Conservation (phyloP, 2,888 invertebrate species). For the Gymnocheta viridis region DNA sequence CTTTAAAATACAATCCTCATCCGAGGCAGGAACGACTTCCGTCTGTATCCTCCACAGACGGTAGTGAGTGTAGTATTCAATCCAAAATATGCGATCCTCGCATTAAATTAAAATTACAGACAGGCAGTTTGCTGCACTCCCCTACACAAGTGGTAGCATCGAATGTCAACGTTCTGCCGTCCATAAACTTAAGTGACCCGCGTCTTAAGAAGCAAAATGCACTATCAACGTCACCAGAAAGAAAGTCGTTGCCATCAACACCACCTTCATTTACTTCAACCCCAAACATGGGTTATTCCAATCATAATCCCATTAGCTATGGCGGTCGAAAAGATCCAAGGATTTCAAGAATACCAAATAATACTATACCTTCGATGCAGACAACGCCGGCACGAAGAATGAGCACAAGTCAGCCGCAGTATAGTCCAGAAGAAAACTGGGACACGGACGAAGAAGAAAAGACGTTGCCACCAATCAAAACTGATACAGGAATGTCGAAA, state of each 20-base stretch:
- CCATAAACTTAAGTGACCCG: constrained; percentile 72
- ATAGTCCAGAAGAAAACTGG: constrained; percentile 67
- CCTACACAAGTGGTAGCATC: constrained; percentile 8
- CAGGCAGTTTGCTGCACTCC: background rate
- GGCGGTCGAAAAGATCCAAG: constrained; percentile 29
- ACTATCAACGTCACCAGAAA: constrained; percentile 4
- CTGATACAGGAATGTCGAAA: background rate
- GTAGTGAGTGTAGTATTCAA: constrained; percentile 50
- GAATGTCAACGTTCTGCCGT: constrained; percentile 71
- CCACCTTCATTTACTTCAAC: background rate
- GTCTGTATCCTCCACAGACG: constrained; percentile 58
- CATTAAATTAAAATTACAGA: constrained; percentile 34
- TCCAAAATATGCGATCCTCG: constrained; percentile 63
- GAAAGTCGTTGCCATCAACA: constrained; percentile 21
- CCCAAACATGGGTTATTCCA: background rate
- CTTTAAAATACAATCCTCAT: constrained; percentile 83
- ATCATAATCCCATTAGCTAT: constrained; percentile 9
- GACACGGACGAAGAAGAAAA: constrained; percentile 53
- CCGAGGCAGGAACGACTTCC: constrained; percentile 74
- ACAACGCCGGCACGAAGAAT: constrained; percentile 10
- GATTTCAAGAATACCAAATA: constrained; percentile 19
- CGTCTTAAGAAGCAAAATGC: constrained; percentile 69
- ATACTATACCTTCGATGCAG: background rate
- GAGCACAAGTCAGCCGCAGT: constrained; percentile 12
- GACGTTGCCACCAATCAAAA: background rate